Evolutionary conservation across 1,140 invertebrate species (phyloP), one percentile per base, ranked within the genome.

Genomic region (Rhyzopertha dominica): DNA sequence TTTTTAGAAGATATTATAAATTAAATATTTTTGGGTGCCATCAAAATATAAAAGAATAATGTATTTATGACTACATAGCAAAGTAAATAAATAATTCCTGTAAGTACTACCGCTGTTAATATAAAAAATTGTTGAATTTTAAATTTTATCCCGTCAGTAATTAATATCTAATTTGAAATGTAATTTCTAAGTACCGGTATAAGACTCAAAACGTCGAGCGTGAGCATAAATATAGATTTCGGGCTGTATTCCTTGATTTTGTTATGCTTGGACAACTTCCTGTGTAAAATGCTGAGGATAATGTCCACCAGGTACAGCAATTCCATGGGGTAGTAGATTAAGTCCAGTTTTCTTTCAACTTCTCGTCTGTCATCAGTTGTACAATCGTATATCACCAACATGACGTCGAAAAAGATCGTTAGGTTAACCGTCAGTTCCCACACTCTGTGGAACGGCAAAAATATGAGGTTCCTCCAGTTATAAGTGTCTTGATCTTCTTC

Each of bases 381-480:
- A n/a, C n/a, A n/a, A n/a, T n/a, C n/a, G n/a, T n/a, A 7, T 18
- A 9, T 20, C 7, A 22, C 14, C n/a, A 19, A 42, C 4, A 10
- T 20, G 8, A 42, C n/a, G 13, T 9, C 4, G 1, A 19, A 19
- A 19, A 31, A 8, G 12, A 42, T 42, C n/a, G 13, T 42, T 14
- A 17, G 9, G 3, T 22, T 12, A 5, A 42, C n/a, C 4, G 32
- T 13, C 3, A 31, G 10, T 18, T 42, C 24, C 39, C 39, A 42
- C 2, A 20, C 12, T 19, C 14, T 42, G 10, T 42, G 30, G 24
- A 42, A 42, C 2, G 39, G 39, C 12, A 42, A 12, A 42, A 42
- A 42, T 8, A 42, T 30, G 10, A 42, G 30, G 24, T 42, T 22
- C 14, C 22, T 42, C 28, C 25, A 31, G 7, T 34, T 43, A n/a